Evolutionary conservation across 2,113 vertebrate species (phyloP).

Genomic region (Neotragus pygmaeus): DNA sequence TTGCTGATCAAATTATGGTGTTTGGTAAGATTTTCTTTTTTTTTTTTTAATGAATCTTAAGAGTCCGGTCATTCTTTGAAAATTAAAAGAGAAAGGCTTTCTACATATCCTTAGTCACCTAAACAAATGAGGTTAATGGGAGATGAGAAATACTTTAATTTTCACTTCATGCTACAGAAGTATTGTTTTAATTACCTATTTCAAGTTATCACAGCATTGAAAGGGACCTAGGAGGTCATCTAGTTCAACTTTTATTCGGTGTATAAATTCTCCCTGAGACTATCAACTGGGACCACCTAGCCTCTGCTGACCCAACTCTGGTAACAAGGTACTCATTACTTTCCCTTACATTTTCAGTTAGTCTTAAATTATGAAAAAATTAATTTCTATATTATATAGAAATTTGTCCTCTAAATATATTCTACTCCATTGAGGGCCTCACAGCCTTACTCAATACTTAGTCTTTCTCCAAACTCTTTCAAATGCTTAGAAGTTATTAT

Average conservation of each 20-base stretch:
- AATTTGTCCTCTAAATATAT: neutral
- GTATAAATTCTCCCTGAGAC: neutral
- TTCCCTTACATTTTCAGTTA: conserved; percentile 5
- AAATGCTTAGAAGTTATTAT: neutral
- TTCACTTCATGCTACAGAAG: conserved; percentile 53
- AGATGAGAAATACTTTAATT: conserved; percentile 70
- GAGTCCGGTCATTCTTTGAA: conserved; percentile 26
- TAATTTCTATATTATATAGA: neutral
- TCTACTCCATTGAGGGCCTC: neutral
- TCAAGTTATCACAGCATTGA: neutral
- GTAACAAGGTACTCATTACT: neutral
- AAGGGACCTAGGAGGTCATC: neutral
- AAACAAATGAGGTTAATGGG: conserved; percentile 60
- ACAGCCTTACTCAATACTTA: neutral
- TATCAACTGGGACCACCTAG: neutral
- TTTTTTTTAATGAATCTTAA: neutral
- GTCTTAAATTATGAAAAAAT: neutral
- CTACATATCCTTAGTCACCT: conserved; percentile 42
- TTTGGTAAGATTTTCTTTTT: neutral
- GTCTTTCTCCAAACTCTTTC: neutral
- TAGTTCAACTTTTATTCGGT: conserved; percentile 8
- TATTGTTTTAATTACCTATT: neutral
- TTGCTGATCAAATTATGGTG: conserved; percentile 14
- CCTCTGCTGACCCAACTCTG: neutral
- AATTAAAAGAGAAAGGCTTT: conserved; percentile 35